Evolutionary conservation across 2,888 invertebrate species (phyloP), one percentile per base, ranked within the genome.

Genomic region (Cylloceria caligata): DNA sequence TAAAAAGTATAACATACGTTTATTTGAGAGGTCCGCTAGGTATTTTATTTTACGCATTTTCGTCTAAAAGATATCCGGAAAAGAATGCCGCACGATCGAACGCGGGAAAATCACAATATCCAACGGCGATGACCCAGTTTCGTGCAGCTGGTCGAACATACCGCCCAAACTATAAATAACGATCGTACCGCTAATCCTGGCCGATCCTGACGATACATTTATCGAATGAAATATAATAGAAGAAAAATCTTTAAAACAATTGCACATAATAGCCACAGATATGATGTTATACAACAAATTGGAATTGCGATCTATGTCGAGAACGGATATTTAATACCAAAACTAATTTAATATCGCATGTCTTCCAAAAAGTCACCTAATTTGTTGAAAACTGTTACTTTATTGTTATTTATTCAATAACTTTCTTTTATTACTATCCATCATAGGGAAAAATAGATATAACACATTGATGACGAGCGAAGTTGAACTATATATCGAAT

Each of bases 71-170:
- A 4, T 4, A 4, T 9, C 34, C 16, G 30, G 19, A 55, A 69
- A 69, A n/a, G 36, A n/a, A 39, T 39, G 36, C 13, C 24, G n/a
- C n/a, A 24, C 52, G n/a, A 69, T 55, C 27, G 69, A 6, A 9
- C 21, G 47, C 16, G 24, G 13, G 16, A 69, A 39, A 39, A 39
- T 55, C n/a, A 55, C 42, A 36, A 27, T 69, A 39, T 55, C 16
- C 55, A 55, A 24, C 16, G 42, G 16, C 55, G 69, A 24, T 69
- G 69, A 69, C 69, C 69, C 69, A 69, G 13, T 69, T 69, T 69
- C 16, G 27, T 19, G 36, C 69, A 42, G 69, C 39, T 52, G 52
- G 24, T 24, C 27, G 52, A 69, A 39, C 52, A 24, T n/a, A 36
- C 52, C 36, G 16, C 52, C 68, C n/a, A 52, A 52, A 36, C 21